A percentile compares a stretch with the other conserved stretches of the same genome.
These are phyloP conservation scores for Tanytarsus gracilentus DNA, from an alignment of 2,888 invertebrate species.

Conservation along the genomic window DNA sequence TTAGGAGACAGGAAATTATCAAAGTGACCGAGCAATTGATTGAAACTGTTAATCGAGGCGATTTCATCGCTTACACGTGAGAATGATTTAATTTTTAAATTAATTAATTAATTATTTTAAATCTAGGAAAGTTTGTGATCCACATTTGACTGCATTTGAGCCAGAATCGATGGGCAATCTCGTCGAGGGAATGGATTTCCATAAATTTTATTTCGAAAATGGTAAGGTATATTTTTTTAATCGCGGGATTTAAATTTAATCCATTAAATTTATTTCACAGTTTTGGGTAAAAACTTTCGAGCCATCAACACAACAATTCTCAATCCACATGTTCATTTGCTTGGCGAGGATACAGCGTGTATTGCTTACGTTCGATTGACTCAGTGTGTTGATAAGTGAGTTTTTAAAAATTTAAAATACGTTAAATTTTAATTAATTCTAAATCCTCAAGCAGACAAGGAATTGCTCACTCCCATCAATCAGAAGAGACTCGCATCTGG, in stretches of 20 bases:
- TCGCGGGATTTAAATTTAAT: neutral
- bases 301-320: conserved; percentile 85
- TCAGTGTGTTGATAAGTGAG: conserved; percentile 78
- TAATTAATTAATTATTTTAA: neutral
- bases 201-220: conserved; percentile 97
- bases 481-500: conserved; percentile 94
- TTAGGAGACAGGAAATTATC: conserved; percentile 87
- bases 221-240: conserved; percentile 50
- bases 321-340: conserved; percentile 88
- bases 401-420: too few species aligned
- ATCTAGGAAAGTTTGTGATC: conserved; percentile 76
- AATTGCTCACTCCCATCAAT: conserved; percentile 79
- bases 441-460: conserved; percentile 88
- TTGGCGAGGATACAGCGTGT: conserved; percentile 92
- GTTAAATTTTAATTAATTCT: too few species aligned
- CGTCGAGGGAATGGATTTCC: conserved; percentile 94
- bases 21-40: conserved; percentile 92
- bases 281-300: conserved; percentile 31
- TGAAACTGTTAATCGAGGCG: conserved; percentile 87
- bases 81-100: neutral
- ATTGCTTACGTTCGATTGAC: conserved; percentile 92
- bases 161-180: conserved; percentile 93
- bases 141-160: conserved; percentile 91
- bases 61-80: conserved; percentile 81
- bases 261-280: neutral